Evolutionary conservation across 2,113 vertebrate genomes (phyloP), one percentile per base, ranked within the genome.

Genomic region (Eurypyga helias): DNA sequence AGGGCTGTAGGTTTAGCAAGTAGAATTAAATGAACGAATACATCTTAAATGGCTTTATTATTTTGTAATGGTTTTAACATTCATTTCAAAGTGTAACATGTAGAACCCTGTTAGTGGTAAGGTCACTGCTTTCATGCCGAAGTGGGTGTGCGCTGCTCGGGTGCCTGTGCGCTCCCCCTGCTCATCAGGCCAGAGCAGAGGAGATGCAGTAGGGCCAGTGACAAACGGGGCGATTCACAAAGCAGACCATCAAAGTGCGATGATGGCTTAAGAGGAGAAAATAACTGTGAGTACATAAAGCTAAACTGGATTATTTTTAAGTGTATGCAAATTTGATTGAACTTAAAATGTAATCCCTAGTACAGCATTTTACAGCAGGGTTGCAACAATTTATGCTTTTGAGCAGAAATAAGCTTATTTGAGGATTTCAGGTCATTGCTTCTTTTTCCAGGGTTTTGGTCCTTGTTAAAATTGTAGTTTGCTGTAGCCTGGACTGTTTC

Each of bases 291-390:
- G 31, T 66, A 73, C 9, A 26, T 76, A 89, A 94, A 76, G 16
- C 61, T 83, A 96, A 89, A 95, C 31, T 86, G 46, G 49, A 87
- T 92, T 89, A 52, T 64, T 83, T 84, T 93, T 94, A 90, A 96
- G 77, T 61, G 26, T 61, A 72, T 41, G 83, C 78, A 76, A 92
- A 94, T 94, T 94, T 92, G 67, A 92, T 41, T 54, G 62, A 72
- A 80, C 17, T 57, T 71, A n/a, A 73, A 94, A 96, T 91, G 69
- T 69, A 93, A 60, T 90, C 65, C 52, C 61, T 80, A 20, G 20
- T 57, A 67, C 36, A 94, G 26, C 43, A 60, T 87, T 93, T 97
- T 81, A 86, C 90, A 69, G 94, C 34, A 75, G 38, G 46, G 64
- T 91, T 87, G 41, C 19, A 81, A 69, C n/a, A 46, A 38, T 88